Conservation (phyloP, 2,797 vertebrate genomes). For the Leuciscus waleckii region DNA sequence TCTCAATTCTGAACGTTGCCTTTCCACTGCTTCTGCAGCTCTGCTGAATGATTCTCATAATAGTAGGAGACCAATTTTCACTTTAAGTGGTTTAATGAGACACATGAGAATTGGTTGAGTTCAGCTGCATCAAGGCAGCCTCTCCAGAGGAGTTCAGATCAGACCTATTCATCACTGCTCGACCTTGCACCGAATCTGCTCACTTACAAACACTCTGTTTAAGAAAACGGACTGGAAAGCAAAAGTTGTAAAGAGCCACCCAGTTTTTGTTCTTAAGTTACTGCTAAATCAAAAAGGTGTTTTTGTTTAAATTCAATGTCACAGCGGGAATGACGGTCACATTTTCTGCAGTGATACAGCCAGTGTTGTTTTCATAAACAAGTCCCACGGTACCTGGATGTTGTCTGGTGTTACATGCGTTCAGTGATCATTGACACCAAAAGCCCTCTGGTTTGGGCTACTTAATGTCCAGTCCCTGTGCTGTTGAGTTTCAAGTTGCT, state of each 20-base stretch:
- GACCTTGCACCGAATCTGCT: neutral
- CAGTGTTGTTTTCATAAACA: neutral
- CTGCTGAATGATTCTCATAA: constrained; percentile 11
- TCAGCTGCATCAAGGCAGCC: constrained; percentile 1
- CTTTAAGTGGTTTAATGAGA: constrained; percentile 28
- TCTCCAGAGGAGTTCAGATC: constrained; percentile 27
- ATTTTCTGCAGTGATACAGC: neutral
- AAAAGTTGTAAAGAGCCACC: neutral
- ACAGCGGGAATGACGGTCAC: neutral
- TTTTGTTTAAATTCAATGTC: neutral
- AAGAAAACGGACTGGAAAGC: constrained; percentile 1
- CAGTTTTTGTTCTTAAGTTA: neutral
- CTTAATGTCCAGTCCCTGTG: constrained; percentile 11
- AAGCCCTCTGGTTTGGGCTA: neutral
- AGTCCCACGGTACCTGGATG: neutral
- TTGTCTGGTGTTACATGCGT: neutral
- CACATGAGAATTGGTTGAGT: constrained; percentile 19
- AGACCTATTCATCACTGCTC: constrained; percentile 8
- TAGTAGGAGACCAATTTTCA: constrained; percentile 31
- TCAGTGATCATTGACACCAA: constrained; percentile 15
- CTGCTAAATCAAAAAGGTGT: neutral
- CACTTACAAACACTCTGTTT: neutral
- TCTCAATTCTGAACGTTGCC: neutral
- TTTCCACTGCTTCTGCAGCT: neutral
- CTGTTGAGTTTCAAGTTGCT: constrained; percentile 41